Base-by-base conservation (phyloP, 2,797 vertebrate genomes). In the Sorex maritimensis region DNA sequence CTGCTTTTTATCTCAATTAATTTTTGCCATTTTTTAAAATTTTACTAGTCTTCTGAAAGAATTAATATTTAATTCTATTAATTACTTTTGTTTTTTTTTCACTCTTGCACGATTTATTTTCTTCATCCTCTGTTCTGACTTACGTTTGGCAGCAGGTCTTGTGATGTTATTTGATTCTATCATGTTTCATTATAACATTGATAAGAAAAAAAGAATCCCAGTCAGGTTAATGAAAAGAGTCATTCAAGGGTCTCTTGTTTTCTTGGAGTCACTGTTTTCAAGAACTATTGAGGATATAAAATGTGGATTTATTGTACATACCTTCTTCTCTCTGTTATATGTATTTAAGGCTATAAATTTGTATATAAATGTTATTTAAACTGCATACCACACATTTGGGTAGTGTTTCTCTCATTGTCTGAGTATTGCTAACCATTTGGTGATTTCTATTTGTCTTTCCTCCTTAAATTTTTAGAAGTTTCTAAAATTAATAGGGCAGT, bases 381-480 rank as follows among this genome's bases (percentile, higher is more conserved):
- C 11, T 58, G 41, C 14, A 79, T 65, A 67, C 9, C 30, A 78
- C 12, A 30, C 21, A 52, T n/a, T 82, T 90, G 81, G n/a, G 41
- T 69, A 68, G 5, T 65, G 38, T 5, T 21, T 11, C 89, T 79
- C 93, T 86, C 30, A 46, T 72, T 86, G 17, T 90, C 63, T 88
- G 44, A 82, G 14, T 1, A 68, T 23, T 61, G 30, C 2, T 81
- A 77, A 72, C 4, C 5, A 86, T 91, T 91, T 93, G 38, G 9
- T 80, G 80, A 89, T 83, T 89, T 94, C 17, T 38, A 68, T 61
- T 88, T 28, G 68, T 82, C 88, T 92, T 88, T 86, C 67, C 67
- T 30, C 4, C 55, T 79, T 82, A 67, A 61, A 73, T 86, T 90
- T 93, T 86, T 49, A 77, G 41, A 88, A 81, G 3, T 79, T 94